These are phyloP conservation scores for Pseudoips prasinana DNA, from an alignment of 2,888 invertebrate species.

Conservation along the genomic window DNA sequence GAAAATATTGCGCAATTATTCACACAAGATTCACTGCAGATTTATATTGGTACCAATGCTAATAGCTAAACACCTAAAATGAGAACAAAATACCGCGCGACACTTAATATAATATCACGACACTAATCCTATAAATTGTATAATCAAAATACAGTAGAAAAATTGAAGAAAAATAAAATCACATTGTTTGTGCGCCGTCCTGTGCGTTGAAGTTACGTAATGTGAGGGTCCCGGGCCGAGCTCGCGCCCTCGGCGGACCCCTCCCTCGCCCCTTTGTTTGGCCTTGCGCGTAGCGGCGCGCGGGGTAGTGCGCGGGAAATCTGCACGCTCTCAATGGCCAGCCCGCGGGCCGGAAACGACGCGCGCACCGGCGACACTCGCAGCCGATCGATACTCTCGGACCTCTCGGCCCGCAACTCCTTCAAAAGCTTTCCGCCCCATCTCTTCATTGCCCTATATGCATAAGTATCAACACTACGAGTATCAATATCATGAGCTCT, in stretches of 20 bases:
- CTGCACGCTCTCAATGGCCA: constrained; percentile 15
- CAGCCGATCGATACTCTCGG: constrained; percentile 34
- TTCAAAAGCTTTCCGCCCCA: constrained; percentile 27
- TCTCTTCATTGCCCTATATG: constrained; percentile 53
- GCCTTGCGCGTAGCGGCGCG: constrained; percentile 38
- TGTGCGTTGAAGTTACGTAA: constrained; percentile 81
- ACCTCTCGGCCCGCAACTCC: constrained; percentile 36
- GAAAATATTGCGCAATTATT: constrained; percentile 27
- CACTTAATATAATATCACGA: constrained; percentile 70
- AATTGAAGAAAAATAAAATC: constrained; percentile 74
- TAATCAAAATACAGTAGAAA: constrained; percentile 77
- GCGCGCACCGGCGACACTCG: constrained; percentile 22
- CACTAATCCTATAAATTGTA: constrained; percentile 76
- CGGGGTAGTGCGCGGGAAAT: constrained; percentile 35
- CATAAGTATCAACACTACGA: constrained; percentile 29
- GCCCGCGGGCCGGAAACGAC: constrained; percentile 6
- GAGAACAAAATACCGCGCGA: constrained; percentile 60
- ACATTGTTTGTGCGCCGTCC: constrained; percentile 81
- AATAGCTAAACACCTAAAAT: constrained; percentile 62
- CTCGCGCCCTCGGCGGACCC: constrained; percentile 45
- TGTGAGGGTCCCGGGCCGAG: constrained; percentile 66
- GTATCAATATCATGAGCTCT: constrained; percentile 26
- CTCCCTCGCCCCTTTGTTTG: constrained; percentile 44
- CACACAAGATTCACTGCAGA: constrained; percentile 51
- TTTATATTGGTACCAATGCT: constrained; percentile 36